Evolutionary conservation across 2,113 vertebrate genomes (phyloP).

Genomic region (Gopherus evgoodei): DNA sequence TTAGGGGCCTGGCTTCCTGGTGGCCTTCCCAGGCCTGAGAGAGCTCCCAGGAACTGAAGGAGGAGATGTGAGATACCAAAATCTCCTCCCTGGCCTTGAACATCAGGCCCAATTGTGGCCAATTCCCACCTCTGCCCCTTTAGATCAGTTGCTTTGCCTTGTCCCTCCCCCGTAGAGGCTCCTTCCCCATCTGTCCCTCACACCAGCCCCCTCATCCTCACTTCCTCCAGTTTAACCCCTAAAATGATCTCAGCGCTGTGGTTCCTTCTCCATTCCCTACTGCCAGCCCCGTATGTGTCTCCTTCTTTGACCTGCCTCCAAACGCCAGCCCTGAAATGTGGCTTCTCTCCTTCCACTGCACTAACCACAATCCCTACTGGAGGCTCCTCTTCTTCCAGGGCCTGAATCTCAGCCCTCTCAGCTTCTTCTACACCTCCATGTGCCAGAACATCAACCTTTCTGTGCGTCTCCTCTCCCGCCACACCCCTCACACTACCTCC

Average conservation of each 20-base stretch:
- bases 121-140: background rate
- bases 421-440: background rate
- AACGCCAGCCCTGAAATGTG: background rate
- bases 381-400: background rate
- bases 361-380: background rate
- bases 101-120: too few species aligned
- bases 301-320: background rate
- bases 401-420: background rate
- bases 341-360: background rate
- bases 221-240: too few species aligned
- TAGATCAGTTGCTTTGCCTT: background rate
- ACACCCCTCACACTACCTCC: background rate
- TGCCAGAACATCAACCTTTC: background rate
- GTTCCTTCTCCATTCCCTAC: background rate
- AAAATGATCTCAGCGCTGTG: background rate
- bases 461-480: background rate
- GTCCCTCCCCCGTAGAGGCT: background rate
- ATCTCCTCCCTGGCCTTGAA: background rate
- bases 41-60: background rate
- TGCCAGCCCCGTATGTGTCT: too few species aligned
- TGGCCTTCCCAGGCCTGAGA: background rate
- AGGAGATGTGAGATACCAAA: background rate
- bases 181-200: background rate
- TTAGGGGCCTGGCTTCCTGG: background rate
- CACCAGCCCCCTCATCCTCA: too few species aligned